phyloP scores from a whole-genome alignment of 2,888 invertebrate genomes.

The Blastobasis lacticolella region DNA sequence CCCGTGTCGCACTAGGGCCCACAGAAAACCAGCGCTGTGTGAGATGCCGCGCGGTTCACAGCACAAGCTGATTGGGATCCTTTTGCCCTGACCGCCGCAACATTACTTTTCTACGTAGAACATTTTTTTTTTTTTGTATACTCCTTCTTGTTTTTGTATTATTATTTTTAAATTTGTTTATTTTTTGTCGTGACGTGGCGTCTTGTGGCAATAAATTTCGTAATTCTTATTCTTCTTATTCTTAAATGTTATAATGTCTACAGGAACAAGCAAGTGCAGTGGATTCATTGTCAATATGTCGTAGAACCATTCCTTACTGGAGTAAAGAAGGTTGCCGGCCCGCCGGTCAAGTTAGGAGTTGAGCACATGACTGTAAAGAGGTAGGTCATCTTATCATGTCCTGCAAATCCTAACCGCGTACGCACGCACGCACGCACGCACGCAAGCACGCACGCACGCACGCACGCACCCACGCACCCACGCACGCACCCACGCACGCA shows the following conservation, averaged over 20 bases:
- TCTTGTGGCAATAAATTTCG: too few species aligned
- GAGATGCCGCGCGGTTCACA: background rate
- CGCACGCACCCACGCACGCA: too few species aligned
- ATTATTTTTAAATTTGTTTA: too few species aligned
- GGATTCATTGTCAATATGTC: slow-evolving; percentile 31
- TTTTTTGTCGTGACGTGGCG: too few species aligned
- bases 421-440: background rate
- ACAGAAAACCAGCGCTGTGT: background rate
- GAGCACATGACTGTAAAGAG: slow-evolving; percentile 20
- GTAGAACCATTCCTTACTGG: slow-evolving; percentile 34
- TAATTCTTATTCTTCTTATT: too few species aligned
- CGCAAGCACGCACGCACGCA: too few species aligned
- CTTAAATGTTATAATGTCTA: slow-evolving; percentile 2
- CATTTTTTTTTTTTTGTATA: too few species aligned
- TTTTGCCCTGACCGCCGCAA: too few species aligned
- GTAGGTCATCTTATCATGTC: slow-evolving; percentile 14
- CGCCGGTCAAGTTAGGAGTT: slow-evolving; percentile 1
- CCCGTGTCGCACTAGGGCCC: too few species aligned
- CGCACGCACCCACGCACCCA: too few species aligned
- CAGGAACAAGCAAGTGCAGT: slow-evolving; percentile 14
- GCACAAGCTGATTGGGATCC: too few species aligned
- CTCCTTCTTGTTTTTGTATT: background rate
- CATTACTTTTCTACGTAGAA: too few species aligned
- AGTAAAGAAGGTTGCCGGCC: slow-evolving; percentile 15
- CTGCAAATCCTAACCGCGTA: background rate